Conservation (phyloP, 2,113 vertebrate genomes). For the Muntiacus muntjak region DNA sequence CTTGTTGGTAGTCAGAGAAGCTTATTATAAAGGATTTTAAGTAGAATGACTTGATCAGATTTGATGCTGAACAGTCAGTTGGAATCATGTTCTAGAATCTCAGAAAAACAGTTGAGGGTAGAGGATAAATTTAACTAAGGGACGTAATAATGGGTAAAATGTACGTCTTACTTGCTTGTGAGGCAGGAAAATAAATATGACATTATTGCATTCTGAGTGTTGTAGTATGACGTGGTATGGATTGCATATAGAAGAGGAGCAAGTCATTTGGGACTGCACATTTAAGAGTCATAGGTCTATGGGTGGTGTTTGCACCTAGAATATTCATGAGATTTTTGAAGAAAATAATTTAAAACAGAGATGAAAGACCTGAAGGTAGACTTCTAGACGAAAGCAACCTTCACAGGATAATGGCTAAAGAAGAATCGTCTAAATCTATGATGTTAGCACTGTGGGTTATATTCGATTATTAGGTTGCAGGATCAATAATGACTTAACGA, state of each 20-base stretch:
- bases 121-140: background rate
- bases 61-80: background rate
- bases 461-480: background rate
- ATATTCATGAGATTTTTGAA: background rate
- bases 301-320: background rate
- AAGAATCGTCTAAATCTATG: background rate
- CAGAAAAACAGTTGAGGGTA: background rate
- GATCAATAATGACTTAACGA: background rate
- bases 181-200: background rate
- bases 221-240: background rate
- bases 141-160: background rate
- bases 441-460: background rate
- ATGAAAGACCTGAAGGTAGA: background rate
- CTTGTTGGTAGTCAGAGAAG: background rate
- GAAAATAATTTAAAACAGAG: background rate
- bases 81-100: background rate
- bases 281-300: background rate
- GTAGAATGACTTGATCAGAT: background rate
- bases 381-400: background rate
- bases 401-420: background rate
- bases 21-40: background rate
- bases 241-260: background rate
- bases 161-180: background rate
- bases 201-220: background rate
- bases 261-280: background rate